Evolutionary conservation across 1,140 invertebrate species (phyloP).

Genomic region (Sweltsa coloradensis): DNA sequence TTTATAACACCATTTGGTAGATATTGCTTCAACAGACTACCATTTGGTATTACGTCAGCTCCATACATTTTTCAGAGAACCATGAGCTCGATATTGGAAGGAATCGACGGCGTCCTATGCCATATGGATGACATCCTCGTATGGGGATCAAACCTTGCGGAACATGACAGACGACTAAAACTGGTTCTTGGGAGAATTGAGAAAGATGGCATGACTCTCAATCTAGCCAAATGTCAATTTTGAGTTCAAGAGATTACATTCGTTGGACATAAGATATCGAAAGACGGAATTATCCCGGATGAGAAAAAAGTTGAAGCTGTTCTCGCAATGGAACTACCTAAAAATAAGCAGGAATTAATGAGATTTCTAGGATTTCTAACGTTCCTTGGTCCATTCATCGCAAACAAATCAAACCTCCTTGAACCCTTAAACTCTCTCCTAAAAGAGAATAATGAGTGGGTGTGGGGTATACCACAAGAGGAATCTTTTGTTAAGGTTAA

Average conservation of each 20-base stretch:
- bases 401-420: not conserved
- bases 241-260: not conserved
- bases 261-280: not conserved
- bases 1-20: not conserved
- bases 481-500: not conserved
- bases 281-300: not conserved
- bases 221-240: not conserved
- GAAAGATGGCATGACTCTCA: not conserved
- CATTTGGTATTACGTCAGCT: not conserved
- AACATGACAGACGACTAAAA: not conserved
- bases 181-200: not conserved
- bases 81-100: conserved; percentile 6
- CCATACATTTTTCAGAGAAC: conserved; percentile 4
- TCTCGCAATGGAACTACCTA: not conserved
- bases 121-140: conserved; percentile 14
- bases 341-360: not conserved
- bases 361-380: not conserved
- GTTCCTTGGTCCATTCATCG: not conserved
- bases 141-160: not conserved
- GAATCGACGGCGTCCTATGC: conserved; percentile 8
- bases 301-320: not conserved
- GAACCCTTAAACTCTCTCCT: not conserved
- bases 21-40: not conserved
- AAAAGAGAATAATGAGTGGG: not conserved
- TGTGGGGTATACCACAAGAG: not conserved